Conservation (phyloP, 2,113 vertebrate species). For the Microcebus tavaratra region DNA sequence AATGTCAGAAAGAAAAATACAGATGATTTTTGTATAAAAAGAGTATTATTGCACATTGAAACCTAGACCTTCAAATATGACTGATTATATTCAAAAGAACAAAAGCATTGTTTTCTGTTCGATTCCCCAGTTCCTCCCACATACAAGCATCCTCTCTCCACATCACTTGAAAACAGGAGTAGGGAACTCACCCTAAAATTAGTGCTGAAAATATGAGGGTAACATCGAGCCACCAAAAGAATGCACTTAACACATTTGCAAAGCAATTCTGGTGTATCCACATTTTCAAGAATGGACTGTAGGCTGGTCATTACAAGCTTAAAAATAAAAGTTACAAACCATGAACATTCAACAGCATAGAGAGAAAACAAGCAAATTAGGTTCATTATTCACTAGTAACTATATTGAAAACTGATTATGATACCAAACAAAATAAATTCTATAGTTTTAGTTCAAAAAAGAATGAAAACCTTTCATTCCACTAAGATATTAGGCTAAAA, state of each 20-base stretch:
- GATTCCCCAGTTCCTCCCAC: not conserved
- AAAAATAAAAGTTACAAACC: conserved; percentile 64
- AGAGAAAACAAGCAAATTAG: conserved; percentile 7
- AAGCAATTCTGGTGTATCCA: conserved; percentile 98
- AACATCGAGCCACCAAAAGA: conserved; percentile 95
- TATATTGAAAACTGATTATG: not conserved
- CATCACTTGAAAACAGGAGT: not conserved
- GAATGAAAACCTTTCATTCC: not conserved
- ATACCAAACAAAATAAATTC: not conserved
- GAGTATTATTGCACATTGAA: not conserved
- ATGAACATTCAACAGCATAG: not conserved
- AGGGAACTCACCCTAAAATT: conserved; percentile 94
- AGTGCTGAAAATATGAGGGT: conserved; percentile 98
- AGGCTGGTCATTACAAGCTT: conserved; percentile 98
- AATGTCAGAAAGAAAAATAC: not conserved
- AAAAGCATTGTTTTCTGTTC: not conserved
- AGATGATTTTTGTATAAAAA: not conserved
- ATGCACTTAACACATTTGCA: conserved; percentile 98
- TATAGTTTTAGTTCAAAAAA: not conserved
- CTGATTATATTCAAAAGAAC: not conserved
- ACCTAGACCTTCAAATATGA: not conserved
- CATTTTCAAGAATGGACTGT: conserved; percentile 97
- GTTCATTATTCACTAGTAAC: not conserved
- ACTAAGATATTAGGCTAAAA: conserved; percentile 26
- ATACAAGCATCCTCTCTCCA: not conserved